Conservation (phyloP, 2,888 invertebrate genomes). For the Cancer borealis region DNA sequence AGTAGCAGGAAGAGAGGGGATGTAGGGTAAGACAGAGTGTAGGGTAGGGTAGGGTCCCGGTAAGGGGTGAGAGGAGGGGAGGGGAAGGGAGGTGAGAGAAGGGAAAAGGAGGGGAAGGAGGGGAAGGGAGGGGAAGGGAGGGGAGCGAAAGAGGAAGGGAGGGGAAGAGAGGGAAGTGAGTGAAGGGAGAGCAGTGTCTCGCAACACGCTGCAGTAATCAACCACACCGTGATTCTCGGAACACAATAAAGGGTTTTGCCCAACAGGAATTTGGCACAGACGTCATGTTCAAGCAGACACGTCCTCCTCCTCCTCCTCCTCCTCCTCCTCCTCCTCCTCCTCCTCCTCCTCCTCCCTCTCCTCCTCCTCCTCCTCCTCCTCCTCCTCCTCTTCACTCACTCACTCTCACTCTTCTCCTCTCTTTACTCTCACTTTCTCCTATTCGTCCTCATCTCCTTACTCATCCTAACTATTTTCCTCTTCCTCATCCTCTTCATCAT, state of each 20-base stretch:
- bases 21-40: too few relatives aligned
- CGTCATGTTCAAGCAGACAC: not conserved
- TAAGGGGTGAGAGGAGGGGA: not conserved
- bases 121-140: not conserved
- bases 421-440: not conserved
- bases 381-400: not conserved
- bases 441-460: not conserved
- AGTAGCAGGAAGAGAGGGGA: too few relatives aligned
- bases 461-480: not conserved
- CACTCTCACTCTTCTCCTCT: not conserved
- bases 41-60: too few relatives aligned
- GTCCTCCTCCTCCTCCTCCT: constrained; percentile 6
- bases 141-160: too few relatives aligned
- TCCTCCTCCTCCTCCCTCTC: not conserved
- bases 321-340: constrained; percentile 35
- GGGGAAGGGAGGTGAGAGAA: not conserved
- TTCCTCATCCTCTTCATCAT: not conserved
- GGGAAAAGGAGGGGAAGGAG: not conserved
- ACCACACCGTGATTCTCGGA: constrained; percentile 39
- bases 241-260: constrained; percentile 31
- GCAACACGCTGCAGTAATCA: constrained; percentile 6
- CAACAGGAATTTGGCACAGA: constrained; percentile 44
- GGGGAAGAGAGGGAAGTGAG: not conserved
- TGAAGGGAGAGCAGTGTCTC: not conserved
- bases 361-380: not conserved